These are phyloP conservation scores for Romanogobio albipinnatus DNA, from an alignment of 2,113 vertebrate species.

Conservation along the genomic window DNA sequence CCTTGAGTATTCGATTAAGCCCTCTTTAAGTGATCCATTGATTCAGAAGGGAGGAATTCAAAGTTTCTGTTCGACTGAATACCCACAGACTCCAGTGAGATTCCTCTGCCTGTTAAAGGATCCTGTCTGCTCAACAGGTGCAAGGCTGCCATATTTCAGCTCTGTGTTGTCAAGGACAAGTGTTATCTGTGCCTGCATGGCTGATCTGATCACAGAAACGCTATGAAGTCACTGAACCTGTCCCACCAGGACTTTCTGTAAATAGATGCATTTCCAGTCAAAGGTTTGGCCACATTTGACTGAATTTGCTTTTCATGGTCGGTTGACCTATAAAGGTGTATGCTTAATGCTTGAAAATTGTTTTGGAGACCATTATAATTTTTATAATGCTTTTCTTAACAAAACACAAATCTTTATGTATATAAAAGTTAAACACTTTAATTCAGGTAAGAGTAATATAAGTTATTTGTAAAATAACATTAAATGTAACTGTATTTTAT, in stretches of 20 bases:
- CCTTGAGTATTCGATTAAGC: conserved; percentile 44
- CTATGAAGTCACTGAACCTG: conserved; percentile 16
- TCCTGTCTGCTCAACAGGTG: conserved; percentile 58
- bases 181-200: conserved; percentile 33
- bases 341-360: not conserved
- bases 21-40: conserved; percentile 11
- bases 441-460: not conserved
- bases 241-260: not conserved
- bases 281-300: not conserved
- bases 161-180: conserved; percentile 50
- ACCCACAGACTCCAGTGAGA: conserved; percentile 41
- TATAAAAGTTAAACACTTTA: too few species aligned
- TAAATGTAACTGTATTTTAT: not conserved
- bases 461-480: not conserved
- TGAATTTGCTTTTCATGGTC: not conserved
- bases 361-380: not conserved
- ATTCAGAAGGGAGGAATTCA: not conserved
- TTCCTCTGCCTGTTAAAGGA: conserved; percentile 40
- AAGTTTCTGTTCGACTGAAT: conserved; percentile 1
- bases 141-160: conserved; percentile 48
- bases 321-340: not conserved
- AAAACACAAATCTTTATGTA: not conserved
- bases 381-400: not conserved
- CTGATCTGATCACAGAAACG: conserved; percentile 38
- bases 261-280: not conserved